Conservation (phyloP, 2,113 vertebrate species). For the Pagrus major region DNA sequence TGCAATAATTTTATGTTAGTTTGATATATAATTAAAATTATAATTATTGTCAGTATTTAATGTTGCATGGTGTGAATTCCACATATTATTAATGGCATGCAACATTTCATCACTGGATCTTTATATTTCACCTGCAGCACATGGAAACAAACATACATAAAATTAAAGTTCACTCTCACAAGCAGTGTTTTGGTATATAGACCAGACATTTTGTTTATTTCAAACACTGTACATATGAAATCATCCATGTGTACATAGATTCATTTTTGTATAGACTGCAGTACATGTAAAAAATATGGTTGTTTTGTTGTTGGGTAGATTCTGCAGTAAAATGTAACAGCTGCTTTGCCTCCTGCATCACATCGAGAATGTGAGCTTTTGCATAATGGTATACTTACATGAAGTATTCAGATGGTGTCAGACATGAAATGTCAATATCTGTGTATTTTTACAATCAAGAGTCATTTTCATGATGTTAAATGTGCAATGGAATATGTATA, state of each 20-base stretch:
- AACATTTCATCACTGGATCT: constrained; percentile 45
- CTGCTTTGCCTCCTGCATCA: constrained; percentile 64
- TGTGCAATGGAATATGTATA: constrained; percentile 64
- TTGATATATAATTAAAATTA: constrained; percentile 36
- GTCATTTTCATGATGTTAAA: constrained; percentile 66
- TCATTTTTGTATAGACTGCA: constrained; percentile 66
- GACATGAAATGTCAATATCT: constrained; percentile 56
- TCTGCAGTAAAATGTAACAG: constrained; percentile 43
- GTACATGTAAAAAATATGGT: constrained; percentile 44
- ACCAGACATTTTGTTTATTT: constrained; percentile 30
- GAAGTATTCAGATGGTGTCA: constrained; percentile 49
- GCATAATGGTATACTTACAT: constrained; percentile 50
- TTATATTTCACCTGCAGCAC: constrained; percentile 25
- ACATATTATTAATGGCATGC: constrained; percentile 48
- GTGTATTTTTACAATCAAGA: constrained; percentile 72
- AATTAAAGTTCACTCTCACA: constrained; percentile 27
- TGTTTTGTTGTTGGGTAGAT: constrained; percentile 59
- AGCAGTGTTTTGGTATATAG: constrained; percentile 18
- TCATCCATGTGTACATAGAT: constrained; percentile 59
- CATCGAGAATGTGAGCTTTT: constrained; percentile 72
- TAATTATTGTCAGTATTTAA: constrained; percentile 47
- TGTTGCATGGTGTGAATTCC: constrained; percentile 66
- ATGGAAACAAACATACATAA: constrained; percentile 13
- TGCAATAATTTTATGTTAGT: constrained; percentile 55
- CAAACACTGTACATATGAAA: constrained; percentile 68